These are phyloP conservation scores for Eulemur rubriventer DNA, from an alignment of 2,797 vertebrate species.

Conservation along the genomic window DNA sequence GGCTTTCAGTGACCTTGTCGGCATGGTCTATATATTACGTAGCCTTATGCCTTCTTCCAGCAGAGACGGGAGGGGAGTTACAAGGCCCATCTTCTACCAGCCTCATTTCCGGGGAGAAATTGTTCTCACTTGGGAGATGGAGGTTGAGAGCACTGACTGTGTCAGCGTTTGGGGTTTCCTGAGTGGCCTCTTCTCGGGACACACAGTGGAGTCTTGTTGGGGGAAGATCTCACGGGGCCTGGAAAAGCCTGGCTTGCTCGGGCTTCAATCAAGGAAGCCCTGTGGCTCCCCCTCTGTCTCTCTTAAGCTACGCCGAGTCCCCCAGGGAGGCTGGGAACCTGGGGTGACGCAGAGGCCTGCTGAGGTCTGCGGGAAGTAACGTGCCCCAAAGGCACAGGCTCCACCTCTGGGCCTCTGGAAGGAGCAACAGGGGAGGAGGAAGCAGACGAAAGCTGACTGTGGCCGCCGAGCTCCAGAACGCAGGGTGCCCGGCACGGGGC, in stretches of 20 bases:
- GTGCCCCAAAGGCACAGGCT: background rate
- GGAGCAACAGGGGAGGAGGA: background rate
- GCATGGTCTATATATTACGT: accelerated
- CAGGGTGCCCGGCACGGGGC: background rate
- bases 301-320: background rate
- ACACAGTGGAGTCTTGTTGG: too few relatives aligned
- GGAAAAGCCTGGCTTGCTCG: background rate
- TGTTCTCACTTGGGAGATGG: background rate
- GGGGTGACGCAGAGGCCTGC: background rate
- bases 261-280: constrained; percentile 19
- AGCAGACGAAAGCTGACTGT: constrained; percentile 57
- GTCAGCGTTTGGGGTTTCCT: background rate
- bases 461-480: background rate
- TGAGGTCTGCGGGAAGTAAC: constrained; percentile 1
- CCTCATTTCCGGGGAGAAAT: background rate
- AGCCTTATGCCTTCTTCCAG: background rate
- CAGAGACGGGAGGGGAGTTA: background rate
- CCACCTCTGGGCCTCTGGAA: background rate
- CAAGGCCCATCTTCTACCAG: background rate
- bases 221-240: background rate
- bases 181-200: background rate
- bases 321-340: background rate
- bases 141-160: background rate
- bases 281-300: background rate
- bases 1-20: too few relatives aligned